Evolutionary conservation across 2,888 invertebrate genomes (phyloP), one percentile per base, ranked within the genome.

Genomic region (Oxytorus armatus): DNA sequence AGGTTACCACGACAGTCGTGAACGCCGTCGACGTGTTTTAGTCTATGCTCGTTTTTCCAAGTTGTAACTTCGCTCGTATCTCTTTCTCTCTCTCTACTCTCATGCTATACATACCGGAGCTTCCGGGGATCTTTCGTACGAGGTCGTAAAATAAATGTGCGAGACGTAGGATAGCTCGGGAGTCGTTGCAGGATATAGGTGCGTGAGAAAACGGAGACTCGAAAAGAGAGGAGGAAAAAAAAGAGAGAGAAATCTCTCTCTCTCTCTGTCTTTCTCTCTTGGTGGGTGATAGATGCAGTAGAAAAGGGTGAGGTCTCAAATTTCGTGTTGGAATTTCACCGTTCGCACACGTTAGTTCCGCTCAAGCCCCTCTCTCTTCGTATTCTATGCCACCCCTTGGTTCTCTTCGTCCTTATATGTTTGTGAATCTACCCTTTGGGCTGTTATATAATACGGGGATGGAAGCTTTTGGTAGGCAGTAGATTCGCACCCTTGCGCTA

Each of bases 381-480:
- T 51, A 42, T 61, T 25, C 69, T 47, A 57, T 21, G 44, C 36
- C 36, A 47, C 42, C 29, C 61, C 42, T 39, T 23, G n/a, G 39
- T 33, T 66, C 23, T 25, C 49, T 11, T 36, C 16, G 47, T 61
- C 63, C 72, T 77, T 55, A 14, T 55, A 8, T 47, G 57, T 72
- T 49, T 74, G 68, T 18, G 57, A 80, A 77, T 73, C 49, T 69
- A 80, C 80, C 80, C 80, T 69, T 76, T 68, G 84, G 82, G 77
- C 70, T 70, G 70, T 72, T 42, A 63, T 53, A 47, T 66, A 55
- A 47, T 65, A 68, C 61, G 72, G 81, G 61, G 81, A 70, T 61
- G 55, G 68, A 78, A 33, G 70, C 81, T 83, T 84, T 85, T 86
- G 83, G 82, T 66, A 69, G 81, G 84, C 85, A 85, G 87, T 87